Evolutionary conservation across 1,140 invertebrate species (phyloP), one percentile per base, ranked within the genome.

Genomic region (Zaprionus kolodkinae): DNA sequence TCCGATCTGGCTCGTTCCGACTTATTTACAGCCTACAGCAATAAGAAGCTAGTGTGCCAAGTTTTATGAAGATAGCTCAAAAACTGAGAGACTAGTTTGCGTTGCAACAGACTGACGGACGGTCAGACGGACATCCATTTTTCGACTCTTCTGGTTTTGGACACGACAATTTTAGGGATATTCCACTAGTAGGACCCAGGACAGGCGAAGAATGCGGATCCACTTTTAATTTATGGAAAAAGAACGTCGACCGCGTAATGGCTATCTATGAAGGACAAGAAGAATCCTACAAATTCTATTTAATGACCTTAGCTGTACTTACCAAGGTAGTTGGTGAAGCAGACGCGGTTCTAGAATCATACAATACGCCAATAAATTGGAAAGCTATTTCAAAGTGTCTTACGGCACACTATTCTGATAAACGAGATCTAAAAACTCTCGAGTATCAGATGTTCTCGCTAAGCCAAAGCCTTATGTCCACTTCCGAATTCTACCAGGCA

Each of bases 401-500:
- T 0, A 60, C 57, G 2, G 40, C 21, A 0, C 59, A 61, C 2
- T 61, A 30, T 12, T 25, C 59, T 9, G 35, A 61, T 5, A 61
- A 45, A 17, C 13, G 59, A 15, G 25, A 45, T 27, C 3, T 45
- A 33, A 61, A 61, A 9, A 61, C 25, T 15, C 59, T 61, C 6
- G 59, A 61, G n/a, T 61, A 45, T 2, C 59, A 45, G 3, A 30
- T 48, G 25, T 61, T 48, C 27, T 61, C 59, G 1, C 2, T 61
- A 7, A 33, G 3, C 2, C 38, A 65, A 40, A 35, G 63, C 12
- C 12, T 25, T 2, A 30, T 65, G 35, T n/a, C 35, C 2, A 25
- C 38, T 6, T 11, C 1, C 7, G 48, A 54, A 25, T 65, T 12
- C 10, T 65, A 65, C n/a, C 30, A 54, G 43, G 62, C 15, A 6